Percentiles rank a stretch among this genome's conserved stretches.
Conservation (phyloP, 2,797 vertebrate genomes). For the Vultur gryphus region DNA sequence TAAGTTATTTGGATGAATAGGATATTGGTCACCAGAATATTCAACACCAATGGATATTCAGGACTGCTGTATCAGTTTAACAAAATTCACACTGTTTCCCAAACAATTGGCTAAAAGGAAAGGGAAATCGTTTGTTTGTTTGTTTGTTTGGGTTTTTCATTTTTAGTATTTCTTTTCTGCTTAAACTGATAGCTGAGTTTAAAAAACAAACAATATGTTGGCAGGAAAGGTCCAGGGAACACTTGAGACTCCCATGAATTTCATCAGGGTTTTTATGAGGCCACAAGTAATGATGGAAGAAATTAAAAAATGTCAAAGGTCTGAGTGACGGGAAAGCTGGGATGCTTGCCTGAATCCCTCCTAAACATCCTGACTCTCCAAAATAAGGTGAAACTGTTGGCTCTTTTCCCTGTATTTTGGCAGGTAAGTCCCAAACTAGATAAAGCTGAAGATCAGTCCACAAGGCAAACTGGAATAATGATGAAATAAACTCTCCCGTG, state of each 20-base stretch:
- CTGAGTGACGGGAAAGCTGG: not conserved
- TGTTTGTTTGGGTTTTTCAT: not conserved
- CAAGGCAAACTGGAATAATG: not conserved
- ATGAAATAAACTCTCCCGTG: not conserved
- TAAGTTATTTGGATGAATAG: not conserved
- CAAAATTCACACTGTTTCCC: not conserved
- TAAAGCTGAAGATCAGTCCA: not conserved
- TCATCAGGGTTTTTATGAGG: not conserved
- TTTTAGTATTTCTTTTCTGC: not conserved
- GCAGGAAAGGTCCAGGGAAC: not conserved
- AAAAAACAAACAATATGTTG: not conserved
- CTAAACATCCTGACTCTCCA: not conserved
- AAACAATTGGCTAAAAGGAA: not conserved
- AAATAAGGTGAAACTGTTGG: not conserved
- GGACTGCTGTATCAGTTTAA: not conserved
- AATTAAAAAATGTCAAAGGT: not conserved
- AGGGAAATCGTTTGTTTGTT: not conserved
- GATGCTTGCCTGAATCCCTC: not conserved
- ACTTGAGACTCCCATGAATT: not conserved
- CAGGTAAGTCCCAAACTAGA: not conserved
- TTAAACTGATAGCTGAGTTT: not conserved
- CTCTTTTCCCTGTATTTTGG: not conserved
- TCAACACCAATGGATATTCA: not conserved
- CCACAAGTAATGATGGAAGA: not conserved
- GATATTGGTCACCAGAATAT: not conserved